Evolutionary conservation across 2,113 vertebrate species (phyloP).

Genomic region (Pluvialis apricaria): DNA sequence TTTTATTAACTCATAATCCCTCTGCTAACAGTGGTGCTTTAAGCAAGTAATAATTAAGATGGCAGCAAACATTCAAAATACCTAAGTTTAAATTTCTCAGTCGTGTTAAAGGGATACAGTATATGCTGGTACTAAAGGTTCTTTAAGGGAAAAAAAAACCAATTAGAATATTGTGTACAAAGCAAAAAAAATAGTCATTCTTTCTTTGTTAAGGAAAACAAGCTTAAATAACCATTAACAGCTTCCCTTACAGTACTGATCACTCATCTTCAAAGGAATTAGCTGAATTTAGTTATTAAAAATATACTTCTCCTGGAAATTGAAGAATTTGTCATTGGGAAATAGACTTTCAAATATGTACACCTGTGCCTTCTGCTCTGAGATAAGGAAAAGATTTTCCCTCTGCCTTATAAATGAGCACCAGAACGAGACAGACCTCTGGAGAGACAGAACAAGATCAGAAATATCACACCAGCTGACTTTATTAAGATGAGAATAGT

Average conservation of each 20-base stretch:
- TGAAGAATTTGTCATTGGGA: background rate
- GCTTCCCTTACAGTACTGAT: background rate
- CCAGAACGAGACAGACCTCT: background rate
- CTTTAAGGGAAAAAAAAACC: constrained; percentile 8
- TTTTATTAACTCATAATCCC: constrained; percentile 77
- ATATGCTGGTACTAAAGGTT: background rate
- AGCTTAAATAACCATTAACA: background rate
- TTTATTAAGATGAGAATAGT: constrained; percentile 47
- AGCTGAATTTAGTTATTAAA: background rate
- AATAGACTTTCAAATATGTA: background rate
- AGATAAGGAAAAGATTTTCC: background rate
- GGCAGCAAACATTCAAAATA: constrained; percentile 66
- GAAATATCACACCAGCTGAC: constrained; percentile 15
- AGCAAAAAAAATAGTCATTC: background rate
- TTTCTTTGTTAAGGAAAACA: background rate
- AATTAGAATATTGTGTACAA: background rate
- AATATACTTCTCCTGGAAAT: background rate
- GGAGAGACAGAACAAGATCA: background rate
- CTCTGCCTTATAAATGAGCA: background rate
- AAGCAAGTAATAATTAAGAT: constrained; percentile 70
- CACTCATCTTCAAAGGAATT: background rate
- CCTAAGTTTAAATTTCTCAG: constrained; percentile 62
- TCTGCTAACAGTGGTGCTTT: constrained; percentile 59
- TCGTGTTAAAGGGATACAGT: constrained; percentile 26
- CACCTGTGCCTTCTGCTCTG: background rate